phyloP scores from a whole-genome alignment of 1,140 invertebrate species.

The Hydropsyche tenuis region DNA sequence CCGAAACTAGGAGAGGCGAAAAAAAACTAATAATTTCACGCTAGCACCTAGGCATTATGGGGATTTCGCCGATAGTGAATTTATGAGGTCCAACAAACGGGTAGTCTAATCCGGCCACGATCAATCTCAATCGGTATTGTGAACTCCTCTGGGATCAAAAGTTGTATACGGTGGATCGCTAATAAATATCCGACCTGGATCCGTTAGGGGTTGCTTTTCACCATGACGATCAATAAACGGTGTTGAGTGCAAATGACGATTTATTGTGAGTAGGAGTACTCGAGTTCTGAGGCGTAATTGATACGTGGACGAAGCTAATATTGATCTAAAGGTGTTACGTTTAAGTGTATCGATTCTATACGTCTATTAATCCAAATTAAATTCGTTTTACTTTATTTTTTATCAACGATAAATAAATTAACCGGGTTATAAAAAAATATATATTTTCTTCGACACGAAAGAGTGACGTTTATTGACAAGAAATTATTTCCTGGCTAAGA shows the following conservation, averaged over 20 bases:
- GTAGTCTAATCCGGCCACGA: slow-evolving; percentile 21
- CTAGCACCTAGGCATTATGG: slow-evolving; percentile 21
- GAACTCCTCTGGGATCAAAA: background rate
- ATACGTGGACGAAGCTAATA: too few species aligned
- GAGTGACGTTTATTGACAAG: slow-evolving; percentile 27
- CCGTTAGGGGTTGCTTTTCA: too few species aligned
- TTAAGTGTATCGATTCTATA: too few species aligned
- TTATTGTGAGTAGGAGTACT: too few species aligned
- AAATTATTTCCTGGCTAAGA: slow-evolving; percentile 15
- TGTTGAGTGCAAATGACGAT: too few species aligned
- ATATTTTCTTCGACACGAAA: background rate
- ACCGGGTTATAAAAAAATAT: too few species aligned
- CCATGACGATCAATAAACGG: too few species aligned
- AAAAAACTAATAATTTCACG: slow-evolving; percentile 17
- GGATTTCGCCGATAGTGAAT: slow-evolving; percentile 18
- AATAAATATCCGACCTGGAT: slow-evolving; percentile 2
- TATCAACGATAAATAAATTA: too few species aligned
- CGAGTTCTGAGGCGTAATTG: too few species aligned
- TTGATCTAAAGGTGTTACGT: too few species aligned
- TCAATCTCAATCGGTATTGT: slow-evolving; percentile 32
- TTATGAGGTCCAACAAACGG: slow-evolving; percentile 25
- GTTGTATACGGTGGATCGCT: slow-evolving; percentile 15
- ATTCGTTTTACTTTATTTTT: too few species aligned
- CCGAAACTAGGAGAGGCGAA: background rate
- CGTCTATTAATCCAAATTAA: too few species aligned